Conservation (phyloP, 2,888 invertebrate genomes). For the Pheosia gnoma region DNA sequence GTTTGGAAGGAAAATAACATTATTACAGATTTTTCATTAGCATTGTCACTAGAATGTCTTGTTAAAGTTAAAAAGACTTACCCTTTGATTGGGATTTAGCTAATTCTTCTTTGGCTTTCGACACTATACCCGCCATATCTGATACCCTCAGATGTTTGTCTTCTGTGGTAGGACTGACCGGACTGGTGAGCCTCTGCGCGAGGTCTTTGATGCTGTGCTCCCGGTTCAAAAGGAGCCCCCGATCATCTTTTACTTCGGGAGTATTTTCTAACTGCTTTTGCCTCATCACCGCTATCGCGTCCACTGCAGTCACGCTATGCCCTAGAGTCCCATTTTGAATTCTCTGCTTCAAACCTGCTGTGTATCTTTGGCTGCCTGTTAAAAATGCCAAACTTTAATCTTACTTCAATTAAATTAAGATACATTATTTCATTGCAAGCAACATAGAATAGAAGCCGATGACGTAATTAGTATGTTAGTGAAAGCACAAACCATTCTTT, state of each 20-base stretch:
- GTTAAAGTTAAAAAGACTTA: constrained; percentile 31
- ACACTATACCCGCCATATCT: constrained; percentile 95
- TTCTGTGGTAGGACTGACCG: constrained; percentile 83
- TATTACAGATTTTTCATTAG: too few relatives aligned
- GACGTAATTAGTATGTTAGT: constrained; percentile 67
- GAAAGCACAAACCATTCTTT: constrained; percentile 76
- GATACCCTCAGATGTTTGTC: constrained; percentile 88
- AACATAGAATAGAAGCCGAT: constrained; percentile 30
- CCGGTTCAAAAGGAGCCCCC: constrained; percentile 88
- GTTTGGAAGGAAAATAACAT: not conserved
- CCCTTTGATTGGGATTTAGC: constrained; percentile 94
- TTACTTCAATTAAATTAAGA: not conserved
- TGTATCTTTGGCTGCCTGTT: constrained; percentile 84
- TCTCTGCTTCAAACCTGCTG: constrained; percentile 83
- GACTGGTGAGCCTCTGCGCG: constrained; percentile 92
- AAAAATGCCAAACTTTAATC: constrained; percentile 13
- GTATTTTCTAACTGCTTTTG: constrained; percentile 84
- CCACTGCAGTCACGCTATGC: constrained; percentile 78
- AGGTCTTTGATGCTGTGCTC: constrained; percentile 95
- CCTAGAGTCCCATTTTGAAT: constrained; percentile 84
- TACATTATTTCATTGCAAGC: constrained; percentile 4
- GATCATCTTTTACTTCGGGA: constrained; percentile 82
- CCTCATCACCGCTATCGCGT: constrained; percentile 65
- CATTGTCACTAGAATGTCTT: too few relatives aligned
- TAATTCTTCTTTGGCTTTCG: constrained; percentile 96